phyloP scores from a whole-genome alignment of 2,113 vertebrate genomes.

The Procapra przewalskii region DNA sequence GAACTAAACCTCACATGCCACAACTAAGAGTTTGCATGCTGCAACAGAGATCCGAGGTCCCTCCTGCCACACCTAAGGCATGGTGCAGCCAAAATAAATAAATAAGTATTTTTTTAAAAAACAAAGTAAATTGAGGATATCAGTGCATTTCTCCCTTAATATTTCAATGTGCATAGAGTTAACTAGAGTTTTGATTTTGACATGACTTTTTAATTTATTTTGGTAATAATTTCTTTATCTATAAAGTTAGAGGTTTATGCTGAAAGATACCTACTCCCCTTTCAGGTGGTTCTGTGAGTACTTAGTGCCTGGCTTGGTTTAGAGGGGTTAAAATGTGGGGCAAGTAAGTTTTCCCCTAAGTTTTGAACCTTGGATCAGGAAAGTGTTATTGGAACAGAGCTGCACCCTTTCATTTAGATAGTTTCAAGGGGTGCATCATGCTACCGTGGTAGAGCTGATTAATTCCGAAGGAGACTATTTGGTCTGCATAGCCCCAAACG shows the following conservation, averaged over 20 bases:
- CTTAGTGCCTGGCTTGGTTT: background rate
- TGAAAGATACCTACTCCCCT: background rate
- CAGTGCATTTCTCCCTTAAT: background rate
- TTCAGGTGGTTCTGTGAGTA: background rate
- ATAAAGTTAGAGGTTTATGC: background rate
- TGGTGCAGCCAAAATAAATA: background rate
- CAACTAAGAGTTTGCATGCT: background rate
- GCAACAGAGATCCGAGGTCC: background rate
- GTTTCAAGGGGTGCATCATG: background rate
- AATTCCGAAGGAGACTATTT: background rate
- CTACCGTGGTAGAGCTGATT: background rate
- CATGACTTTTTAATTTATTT: background rate
- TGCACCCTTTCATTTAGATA: background rate
- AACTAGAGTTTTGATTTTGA: background rate
- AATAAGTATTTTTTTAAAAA: background rate
- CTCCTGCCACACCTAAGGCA: background rate
- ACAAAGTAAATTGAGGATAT: background rate
- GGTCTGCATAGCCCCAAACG: background rate
- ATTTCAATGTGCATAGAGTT: background rate
- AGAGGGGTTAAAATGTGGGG: background rate
- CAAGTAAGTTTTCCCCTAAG: background rate
- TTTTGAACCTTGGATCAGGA: background rate
- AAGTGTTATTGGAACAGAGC: background rate
- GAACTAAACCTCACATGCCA: background rate
- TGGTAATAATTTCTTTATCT: background rate